Percentiles rank a stretch among this genome's conserved stretches.
Conservation (phyloP, 2,113 vertebrate species). For the Todiramphus chloris region DNA sequence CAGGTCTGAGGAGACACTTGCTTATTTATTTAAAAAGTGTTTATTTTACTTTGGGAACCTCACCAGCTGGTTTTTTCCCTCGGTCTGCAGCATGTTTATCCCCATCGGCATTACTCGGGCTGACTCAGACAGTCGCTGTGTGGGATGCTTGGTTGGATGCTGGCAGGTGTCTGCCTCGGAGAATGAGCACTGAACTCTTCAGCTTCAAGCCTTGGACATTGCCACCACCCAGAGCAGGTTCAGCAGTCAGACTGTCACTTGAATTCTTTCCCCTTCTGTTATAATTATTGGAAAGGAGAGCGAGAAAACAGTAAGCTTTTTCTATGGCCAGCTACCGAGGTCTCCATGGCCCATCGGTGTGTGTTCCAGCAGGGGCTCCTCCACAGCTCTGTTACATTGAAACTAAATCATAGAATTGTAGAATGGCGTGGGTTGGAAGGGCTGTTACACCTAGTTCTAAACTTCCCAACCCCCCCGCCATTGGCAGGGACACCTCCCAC, state of each 20-base stretch:
- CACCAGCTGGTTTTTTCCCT: not conserved
- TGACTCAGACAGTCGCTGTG: rapidly evolving
- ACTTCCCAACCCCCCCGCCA: too few relatives aligned
- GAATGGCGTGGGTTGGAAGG: too few relatives aligned
- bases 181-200: not conserved
- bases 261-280: not conserved
- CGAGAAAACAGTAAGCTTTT: not conserved
- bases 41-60: not conserved
- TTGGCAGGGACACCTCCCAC: too few relatives aligned
- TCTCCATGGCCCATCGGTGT: not conserved
- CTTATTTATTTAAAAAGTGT: not conserved
- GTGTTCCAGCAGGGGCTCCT: not conserved
- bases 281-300: not conserved
- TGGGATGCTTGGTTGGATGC: not conserved
- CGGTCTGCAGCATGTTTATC: not conserved
- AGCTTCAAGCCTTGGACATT: not conserved
- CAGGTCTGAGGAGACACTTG: not conserved
- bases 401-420: not conserved
- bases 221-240: not conserved
- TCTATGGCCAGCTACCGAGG: not conserved
- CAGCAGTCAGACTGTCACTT: too few relatives aligned
- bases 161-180: not conserved
- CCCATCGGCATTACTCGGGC: not conserved
- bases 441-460: too few relatives aligned
- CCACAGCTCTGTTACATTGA: not conserved